Percentiles rank a stretch among this genome's conserved stretches.
These are phyloP conservation scores for Lutjanus argentimaculatus DNA, from an alignment of 2,797 vertebrate genomes.

Conservation along the genomic window DNA sequence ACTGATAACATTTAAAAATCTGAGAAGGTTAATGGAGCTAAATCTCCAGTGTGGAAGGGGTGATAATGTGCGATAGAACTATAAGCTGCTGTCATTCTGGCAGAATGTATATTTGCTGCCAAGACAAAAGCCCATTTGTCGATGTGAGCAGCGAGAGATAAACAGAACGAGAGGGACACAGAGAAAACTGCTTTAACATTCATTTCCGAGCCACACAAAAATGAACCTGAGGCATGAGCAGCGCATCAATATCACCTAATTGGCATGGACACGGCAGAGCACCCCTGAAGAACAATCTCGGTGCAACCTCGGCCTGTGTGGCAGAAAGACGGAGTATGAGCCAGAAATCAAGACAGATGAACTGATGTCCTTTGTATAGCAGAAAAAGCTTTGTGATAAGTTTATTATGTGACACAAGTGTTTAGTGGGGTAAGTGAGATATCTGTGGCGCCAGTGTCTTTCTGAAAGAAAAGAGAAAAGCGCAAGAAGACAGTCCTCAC, in stretches of 20 bases:
- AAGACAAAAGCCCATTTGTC: conserved; percentile 57
- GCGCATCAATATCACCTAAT: conserved; percentile 61
- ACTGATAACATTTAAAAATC: conserved; percentile 62
- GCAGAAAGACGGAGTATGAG: conserved; percentile 28
- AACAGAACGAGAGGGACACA: conserved; percentile 30
- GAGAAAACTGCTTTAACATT: conserved; percentile 57
- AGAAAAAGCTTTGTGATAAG: conserved; percentile 51
- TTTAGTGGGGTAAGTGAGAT: conserved; percentile 54
- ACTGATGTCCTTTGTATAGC: conserved; percentile 35
- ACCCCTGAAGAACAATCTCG: conserved; percentile 52
- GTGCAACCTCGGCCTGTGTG: conserved; percentile 17
- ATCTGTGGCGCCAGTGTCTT: conserved; percentile 24
- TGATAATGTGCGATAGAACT: conserved; percentile 45
- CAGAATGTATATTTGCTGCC: conserved; percentile 51
- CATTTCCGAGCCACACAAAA: conserved; percentile 44
- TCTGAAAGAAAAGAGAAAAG: conserved; percentile 47
- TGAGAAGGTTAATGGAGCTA: conserved; percentile 65
- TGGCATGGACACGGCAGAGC: conserved; percentile 55
- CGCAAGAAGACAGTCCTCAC: conserved; percentile 39
- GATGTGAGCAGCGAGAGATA: conserved; percentile 51
- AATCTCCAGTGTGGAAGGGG: conserved; percentile 46
- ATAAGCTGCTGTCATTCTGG: conserved; percentile 36
- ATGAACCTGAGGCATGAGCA: conserved; percentile 55
- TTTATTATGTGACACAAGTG: conserved; percentile 64
- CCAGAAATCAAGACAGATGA: conserved; percentile 60